Percentiles rank a stretch among this genome's conserved stretches.
Conservation (phyloP, 2,888 invertebrate genomes). For the Platycheirus albimanus region DNA sequence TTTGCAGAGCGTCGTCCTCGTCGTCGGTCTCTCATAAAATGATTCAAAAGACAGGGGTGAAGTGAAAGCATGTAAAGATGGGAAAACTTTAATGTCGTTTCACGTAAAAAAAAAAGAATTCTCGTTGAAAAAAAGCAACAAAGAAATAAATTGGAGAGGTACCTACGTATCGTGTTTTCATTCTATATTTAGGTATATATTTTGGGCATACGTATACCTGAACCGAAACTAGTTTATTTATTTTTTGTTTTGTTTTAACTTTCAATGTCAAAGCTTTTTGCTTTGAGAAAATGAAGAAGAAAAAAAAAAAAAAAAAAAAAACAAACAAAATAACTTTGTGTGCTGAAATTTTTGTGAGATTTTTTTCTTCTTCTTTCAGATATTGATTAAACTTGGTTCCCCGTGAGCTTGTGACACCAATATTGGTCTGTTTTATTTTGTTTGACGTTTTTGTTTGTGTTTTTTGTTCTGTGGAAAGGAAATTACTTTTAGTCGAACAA, state of each 20-base stretch:
- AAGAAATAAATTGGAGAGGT: constrained; percentile 48
- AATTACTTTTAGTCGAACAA: too few relatives aligned
- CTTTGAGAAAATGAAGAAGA: constrained; percentile 5
- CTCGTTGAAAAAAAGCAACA: neutral
- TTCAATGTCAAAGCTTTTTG: constrained; percentile 37
- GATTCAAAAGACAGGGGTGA: neutral
- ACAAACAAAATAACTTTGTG: neutral
- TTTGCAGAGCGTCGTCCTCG: constrained; percentile 19
- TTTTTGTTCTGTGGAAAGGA: too few relatives aligned
- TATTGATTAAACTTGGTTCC: too few relatives aligned
- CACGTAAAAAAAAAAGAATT: constrained; percentile 22
- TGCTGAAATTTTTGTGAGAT: constrained; percentile 4
- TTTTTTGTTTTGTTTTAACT: neutral
- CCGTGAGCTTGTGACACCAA: neutral
- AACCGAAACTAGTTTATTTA: constrained; percentile 40
- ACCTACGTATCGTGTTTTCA: constrained; percentile 53
- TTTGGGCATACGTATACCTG: constrained; percentile 10
- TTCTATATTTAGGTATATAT: neutral
- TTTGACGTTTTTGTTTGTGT: neutral
- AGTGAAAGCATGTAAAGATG: neutral
- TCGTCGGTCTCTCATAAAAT: neutral
- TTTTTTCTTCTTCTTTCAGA: too few relatives aligned
- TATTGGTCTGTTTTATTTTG: too few relatives aligned
- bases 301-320: constrained; percentile 1
- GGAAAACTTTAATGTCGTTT: constrained; percentile 31